phyloP scores from a whole-genome alignment of 2,888 invertebrate genomes.

The Drosophila siamana region DNA sequence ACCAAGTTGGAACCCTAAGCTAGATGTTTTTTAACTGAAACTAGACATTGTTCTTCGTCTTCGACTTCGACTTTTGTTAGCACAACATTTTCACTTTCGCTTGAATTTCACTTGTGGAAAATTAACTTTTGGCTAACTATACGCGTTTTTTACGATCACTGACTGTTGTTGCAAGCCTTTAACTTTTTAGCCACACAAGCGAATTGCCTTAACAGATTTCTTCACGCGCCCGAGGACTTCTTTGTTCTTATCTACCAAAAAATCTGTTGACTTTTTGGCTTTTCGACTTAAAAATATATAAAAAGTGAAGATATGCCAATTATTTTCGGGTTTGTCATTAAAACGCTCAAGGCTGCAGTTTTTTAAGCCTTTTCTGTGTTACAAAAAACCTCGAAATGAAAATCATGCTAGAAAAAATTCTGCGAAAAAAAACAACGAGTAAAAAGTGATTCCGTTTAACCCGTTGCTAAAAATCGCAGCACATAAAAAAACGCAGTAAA shows the following conservation, averaged over 20 bases:
- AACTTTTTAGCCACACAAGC: constrained; percentile 52
- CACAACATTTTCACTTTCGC: constrained; percentile 13
- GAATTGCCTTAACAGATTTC: constrained; percentile 23
- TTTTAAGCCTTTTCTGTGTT: constrained; percentile 69
- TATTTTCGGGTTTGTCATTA: constrained; percentile 22
- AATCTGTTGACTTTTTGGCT: constrained; percentile 74
- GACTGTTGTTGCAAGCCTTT: constrained; percentile 39
- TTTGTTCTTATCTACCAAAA: constrained; percentile 36
- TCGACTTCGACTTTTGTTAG: neutral
- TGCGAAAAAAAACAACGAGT: constrained; percentile 22
- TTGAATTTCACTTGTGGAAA: constrained; percentile 23
- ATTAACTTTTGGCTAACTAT: constrained; percentile 23
- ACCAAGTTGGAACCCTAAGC: neutral
- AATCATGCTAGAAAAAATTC: constrained; percentile 43
- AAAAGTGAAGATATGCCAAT: constrained; percentile 24
- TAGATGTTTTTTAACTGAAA: neutral
- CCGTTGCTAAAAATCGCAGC: constrained; percentile 51
- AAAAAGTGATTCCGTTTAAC: constrained; percentile 57
- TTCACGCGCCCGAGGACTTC: constrained; percentile 35
- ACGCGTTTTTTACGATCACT: constrained; percentile 31
- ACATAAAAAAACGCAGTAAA: constrained; percentile 42
- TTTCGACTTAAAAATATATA: constrained; percentile 62
- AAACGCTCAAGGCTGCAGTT: constrained; percentile 60
- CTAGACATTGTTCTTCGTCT: neutral
- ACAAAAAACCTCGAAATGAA: constrained; percentile 32